Base-by-base conservation (phyloP, 2,888 invertebrate genomes). In the Agrotis clavis region DNA sequence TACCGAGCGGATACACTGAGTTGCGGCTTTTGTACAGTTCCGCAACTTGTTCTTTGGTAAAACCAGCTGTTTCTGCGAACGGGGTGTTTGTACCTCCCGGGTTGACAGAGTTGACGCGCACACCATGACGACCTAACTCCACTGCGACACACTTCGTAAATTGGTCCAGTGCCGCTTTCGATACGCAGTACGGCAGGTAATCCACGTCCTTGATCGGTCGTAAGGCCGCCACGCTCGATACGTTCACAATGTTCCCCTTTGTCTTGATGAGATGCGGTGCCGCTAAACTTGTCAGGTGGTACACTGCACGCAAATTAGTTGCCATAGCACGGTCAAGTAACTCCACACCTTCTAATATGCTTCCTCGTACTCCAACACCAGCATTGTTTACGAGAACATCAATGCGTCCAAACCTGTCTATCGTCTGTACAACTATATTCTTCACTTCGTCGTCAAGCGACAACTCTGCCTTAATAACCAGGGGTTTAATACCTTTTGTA, bases 91-190 rank as follows among this genome's bases (percentile, higher is more conserved):
- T 98, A 0, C 99, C 99, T n/a, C 99, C 99, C 9, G 99, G 99
- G 94, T 99, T 99, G 0, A 99, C 98, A 48, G 98, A 97, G 93
- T 99, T 99, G 0, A 98, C 98, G 54, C 99, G 97, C 0, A 99
- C 98, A 80, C 97, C 97, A 87, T 97, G 97, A 0, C 97, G 89
- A 51, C 98, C 98, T 66, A 98, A 93, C 88, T 98, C 99, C 66
- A 99, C 93, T 16, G 99, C 99, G 13, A 97, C 96, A 90, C 99
- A 99, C 90, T 97, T 97, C 0, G 99, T 99, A 84, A 99, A 97
- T 90, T 99, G 99, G 95, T 99, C 99, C 18, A 99, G 93, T 5
- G 99, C 99, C 45, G 99, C 97, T 96, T 99, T 99, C 11, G 99
- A 98, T 95, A 99, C 97, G 86, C 97, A 98, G 92, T 99, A 99